phyloP scores from a whole-genome alignment of 2,113 vertebrate species.

The Epinephelus cyanopodus region DNA sequence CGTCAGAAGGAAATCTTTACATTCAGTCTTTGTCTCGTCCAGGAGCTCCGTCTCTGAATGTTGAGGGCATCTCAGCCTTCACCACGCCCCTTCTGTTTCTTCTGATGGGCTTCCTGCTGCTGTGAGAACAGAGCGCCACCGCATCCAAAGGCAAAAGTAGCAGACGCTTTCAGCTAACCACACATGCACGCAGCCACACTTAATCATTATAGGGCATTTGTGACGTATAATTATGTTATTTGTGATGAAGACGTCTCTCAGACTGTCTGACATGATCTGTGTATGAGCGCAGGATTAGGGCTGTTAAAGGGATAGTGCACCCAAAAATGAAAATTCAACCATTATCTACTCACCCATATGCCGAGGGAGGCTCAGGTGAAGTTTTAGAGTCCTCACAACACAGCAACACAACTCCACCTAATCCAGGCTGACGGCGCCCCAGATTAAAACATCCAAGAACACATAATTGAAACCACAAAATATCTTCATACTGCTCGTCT shows the following conservation, averaged over 20 bases:
- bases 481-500: too few relatives aligned
- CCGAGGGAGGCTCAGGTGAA: too few relatives aligned
- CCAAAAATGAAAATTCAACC: too few relatives aligned
- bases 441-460: too few relatives aligned
- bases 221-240: neutral
- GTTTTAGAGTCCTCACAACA: too few relatives aligned
- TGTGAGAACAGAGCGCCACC: conserved; percentile 47
- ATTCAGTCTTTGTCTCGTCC: neutral
- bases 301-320: neutral
- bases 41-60: conserved; percentile 70
- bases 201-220: neutral
- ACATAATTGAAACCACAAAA: too few relatives aligned
- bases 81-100: conserved; percentile 72
- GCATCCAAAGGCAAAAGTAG: neutral
- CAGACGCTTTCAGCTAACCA: conserved; percentile 9
- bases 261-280: neutral
- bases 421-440: too few relatives aligned
- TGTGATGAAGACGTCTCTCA: neutral
- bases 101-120: conserved; percentile 68
- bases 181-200: neutral
- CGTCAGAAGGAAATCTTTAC: neutral
- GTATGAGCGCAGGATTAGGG: neutral
- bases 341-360: too few relatives aligned
- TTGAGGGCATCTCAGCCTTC: conserved; percentile 58
- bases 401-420: too few relatives aligned